phyloP scores from a whole-genome alignment of 2,113 vertebrate species.

The Heterotilapia buettikoferi region DNA sequence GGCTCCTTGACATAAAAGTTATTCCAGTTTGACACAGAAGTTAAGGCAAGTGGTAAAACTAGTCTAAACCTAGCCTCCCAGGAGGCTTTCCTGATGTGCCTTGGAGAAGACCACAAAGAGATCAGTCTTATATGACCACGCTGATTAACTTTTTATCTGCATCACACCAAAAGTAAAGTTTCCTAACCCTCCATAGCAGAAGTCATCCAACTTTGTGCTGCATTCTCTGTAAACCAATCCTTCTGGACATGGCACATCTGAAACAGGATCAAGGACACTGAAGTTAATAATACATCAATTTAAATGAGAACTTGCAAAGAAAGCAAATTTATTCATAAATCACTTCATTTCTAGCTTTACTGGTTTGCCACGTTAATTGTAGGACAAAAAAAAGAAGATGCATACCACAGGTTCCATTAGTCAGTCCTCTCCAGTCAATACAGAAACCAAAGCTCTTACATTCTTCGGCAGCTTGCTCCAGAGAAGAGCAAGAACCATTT shows the following conservation, averaged over 20 bases:
- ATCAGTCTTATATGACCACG: neutral
- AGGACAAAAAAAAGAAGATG: neutral
- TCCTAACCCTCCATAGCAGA: slow-evolving; percentile 62
- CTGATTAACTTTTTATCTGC: neutral
- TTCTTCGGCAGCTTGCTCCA: slow-evolving; percentile 51
- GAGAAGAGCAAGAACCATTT: slow-evolving; percentile 26
- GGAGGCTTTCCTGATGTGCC: neutral
- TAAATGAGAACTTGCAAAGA: neutral
- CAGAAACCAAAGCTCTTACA: slow-evolving; percentile 49
- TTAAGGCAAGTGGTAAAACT: neutral
- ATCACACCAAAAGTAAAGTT: neutral
- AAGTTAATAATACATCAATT: neutral
- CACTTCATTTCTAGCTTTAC: neutral
- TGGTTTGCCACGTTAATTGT: neutral
- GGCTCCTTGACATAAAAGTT: neutral
- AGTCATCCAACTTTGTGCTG: slow-evolving; percentile 10
- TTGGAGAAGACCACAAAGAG: neutral
- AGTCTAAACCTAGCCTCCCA: neutral
- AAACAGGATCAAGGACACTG: neutral
- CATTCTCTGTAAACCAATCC: slow-evolving; percentile 58
- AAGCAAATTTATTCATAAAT: neutral
- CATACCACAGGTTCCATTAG: slow-evolving; percentile 59
- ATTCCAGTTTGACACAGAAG: neutral
- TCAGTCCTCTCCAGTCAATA: slow-evolving; percentile 61
- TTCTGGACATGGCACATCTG: slow-evolving; percentile 33